phyloP scores from a whole-genome alignment of 2,113 vertebrate genomes.

The Carlito syrichta region DNA sequence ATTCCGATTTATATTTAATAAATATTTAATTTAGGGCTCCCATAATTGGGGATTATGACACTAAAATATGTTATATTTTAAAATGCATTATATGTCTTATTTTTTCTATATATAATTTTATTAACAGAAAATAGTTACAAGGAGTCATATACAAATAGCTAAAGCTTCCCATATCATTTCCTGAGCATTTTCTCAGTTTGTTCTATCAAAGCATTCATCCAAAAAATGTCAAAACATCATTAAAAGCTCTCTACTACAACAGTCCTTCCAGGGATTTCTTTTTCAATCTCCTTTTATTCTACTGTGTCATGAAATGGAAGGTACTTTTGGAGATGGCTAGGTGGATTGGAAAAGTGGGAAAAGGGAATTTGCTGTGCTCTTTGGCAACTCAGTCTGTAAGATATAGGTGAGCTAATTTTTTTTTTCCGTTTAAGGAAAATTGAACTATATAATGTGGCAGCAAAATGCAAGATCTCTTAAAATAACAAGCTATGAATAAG shows the following conservation, averaged over 20 bases:
- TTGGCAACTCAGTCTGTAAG: neutral
- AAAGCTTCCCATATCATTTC: neutral
- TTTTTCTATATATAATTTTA: neutral
- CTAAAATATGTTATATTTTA: neutral
- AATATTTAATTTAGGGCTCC: neutral
- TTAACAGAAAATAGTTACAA: neutral
- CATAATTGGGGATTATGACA: neutral
- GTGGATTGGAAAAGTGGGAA: neutral
- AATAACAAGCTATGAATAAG: constrained; percentile 53
- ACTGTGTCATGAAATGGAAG: neutral
- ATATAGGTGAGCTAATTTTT: neutral
- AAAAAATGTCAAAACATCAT: constrained; percentile 48
- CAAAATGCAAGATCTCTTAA: constrained; percentile 9
- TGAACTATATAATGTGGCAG: neutral
- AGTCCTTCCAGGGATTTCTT: neutral
- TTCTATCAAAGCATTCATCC: constrained; percentile 43
- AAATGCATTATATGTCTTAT: neutral
- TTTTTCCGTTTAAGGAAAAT: neutral
- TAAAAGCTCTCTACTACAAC: constrained; percentile 28
- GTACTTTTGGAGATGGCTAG: neutral
- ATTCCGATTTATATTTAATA: neutral
- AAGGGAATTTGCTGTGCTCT: neutral
- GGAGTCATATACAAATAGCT: neutral
- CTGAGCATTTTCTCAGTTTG: constrained; percentile 37
- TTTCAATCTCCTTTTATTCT: neutral